Evolutionary conservation across 1,140 invertebrate genomes (phyloP), one percentile per base, ranked within the genome.

Genomic region (Neodiprion virginianus): DNA sequence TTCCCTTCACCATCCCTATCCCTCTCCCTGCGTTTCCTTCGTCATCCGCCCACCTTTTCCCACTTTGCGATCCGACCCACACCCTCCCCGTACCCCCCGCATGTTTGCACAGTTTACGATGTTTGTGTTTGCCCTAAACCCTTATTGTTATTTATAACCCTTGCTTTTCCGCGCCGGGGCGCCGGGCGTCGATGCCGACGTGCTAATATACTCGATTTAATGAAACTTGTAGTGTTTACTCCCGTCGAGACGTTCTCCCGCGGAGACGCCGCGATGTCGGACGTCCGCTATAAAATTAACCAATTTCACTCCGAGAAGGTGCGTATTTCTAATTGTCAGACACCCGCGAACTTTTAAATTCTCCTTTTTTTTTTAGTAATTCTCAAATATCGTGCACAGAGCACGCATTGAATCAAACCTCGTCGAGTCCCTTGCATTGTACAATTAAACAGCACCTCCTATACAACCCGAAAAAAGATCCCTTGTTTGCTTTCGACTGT

Each of bases 61-160:
- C 48, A 28, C 65, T 72, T 53, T 17, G 48, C 72, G 21, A 17
- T 21, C 72, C 73, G 4, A 70, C 78, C 67, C 68, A 23, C 17
- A 67, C 53, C 23, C 48, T 50, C 48, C n/a, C n/a, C 70, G 7
- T 11, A 14, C 70, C 48, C 48, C 48, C 72, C 8, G 48, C 49
- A 61, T 84, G 78, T 83, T 84, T 84, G 76, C 81, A 72, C 71
- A 82, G 77, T 82, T 79, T 82, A 81, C 78, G 79, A 79, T 82
- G 83, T 84, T 84, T 83, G 77, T 77, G 72, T 73, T 84, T 77
- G 77, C 74, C 76, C 71, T 75, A 76, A 74, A 76, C 68, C 75
- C 76, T 81, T 81, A 83, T 78, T 81, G 79, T 83, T 83, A 82
- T 85, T 85, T 83, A 82, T 77, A 77, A 77, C 69, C 71, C 70